Percentiles rank a stretch among this genome's conserved stretches.
Evolutionary conservation across 2,113 vertebrate genomes (phyloP).

Genomic region (Dolichallabes microphthalmus): DNA sequence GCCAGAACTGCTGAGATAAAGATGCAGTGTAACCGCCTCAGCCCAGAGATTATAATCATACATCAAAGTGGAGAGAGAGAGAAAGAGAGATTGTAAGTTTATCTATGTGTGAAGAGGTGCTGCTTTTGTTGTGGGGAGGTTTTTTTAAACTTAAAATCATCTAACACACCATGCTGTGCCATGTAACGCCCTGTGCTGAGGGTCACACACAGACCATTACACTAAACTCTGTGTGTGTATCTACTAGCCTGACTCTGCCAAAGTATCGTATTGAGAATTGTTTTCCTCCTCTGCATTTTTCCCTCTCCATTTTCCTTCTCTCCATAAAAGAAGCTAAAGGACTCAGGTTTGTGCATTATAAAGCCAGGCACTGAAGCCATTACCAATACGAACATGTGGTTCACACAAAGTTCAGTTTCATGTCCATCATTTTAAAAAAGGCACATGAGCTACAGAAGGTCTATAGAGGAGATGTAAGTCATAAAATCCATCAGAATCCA

Average conservation of each 20-base stretch:
- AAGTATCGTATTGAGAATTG: not conserved
- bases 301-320: not conserved
- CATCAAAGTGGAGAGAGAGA: slow-evolving; percentile 35
- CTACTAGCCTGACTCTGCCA: not conserved
- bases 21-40: slow-evolving; percentile 45
- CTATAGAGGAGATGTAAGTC: not conserved
- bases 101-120: slow-evolving; percentile 24
- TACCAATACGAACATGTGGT: not conserved
- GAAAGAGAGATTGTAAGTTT: not conserved
- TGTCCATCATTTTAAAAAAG: not conserved
- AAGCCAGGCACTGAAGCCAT: not conserved
- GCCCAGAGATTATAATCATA: slow-evolving; percentile 50
- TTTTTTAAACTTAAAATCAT: slow-evolving; percentile 24
- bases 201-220: slow-evolving; percentile 19
- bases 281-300: not conserved
- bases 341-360: not conserved
- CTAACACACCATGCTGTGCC: slow-evolving; percentile 21
- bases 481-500: slow-evolving; percentile 28
- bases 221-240: not conserved
- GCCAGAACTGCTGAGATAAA: slow-evolving; percentile 50
- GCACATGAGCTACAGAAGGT: not conserved
- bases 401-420: not conserved
- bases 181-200: slow-evolving; percentile 1
- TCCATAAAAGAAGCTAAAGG: not conserved
- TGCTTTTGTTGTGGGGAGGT: slow-evolving; percentile 27